Conservation (phyloP, 2,888 invertebrate genomes). For the Gordius sp. region DNA sequence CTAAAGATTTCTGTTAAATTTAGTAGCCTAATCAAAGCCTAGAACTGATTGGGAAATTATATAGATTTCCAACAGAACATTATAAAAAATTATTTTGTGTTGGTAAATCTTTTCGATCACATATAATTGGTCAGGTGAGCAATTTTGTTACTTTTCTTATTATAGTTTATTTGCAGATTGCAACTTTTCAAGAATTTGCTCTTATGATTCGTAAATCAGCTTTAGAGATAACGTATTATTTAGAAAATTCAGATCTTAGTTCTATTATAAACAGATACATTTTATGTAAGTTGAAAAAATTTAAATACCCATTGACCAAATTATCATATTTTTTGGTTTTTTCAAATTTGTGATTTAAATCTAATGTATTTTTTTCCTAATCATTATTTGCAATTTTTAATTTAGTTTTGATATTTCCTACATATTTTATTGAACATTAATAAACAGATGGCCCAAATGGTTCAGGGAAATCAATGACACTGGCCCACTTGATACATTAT, state of each 20-base stretch:
- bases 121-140: background rate
- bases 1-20: background rate
- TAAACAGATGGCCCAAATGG: slow-evolving; percentile 9
- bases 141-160: background rate
- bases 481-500: background rate
- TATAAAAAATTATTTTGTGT: background rate
- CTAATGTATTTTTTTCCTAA: background rate
- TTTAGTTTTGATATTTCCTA: too few species aligned
- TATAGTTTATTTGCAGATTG: background rate
- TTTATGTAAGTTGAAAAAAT: slow-evolving; percentile 6
- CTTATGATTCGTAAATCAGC: slow-evolving; percentile 5
- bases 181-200: slow-evolving; percentile 13
- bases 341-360: background rate
- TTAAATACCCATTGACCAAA: background rate
- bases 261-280: slow-evolving; percentile 7
- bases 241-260: background rate
- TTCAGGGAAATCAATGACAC: background rate
- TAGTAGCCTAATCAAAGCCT: background rate
- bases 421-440: too few species aligned
- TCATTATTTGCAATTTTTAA: too few species aligned
- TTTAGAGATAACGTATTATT: background rate
- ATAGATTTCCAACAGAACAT: background rate
- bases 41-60: background rate
- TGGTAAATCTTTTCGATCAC: background rate
- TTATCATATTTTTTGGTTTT: too few species aligned